A percentile compares a stretch with the other conserved stretches of the same genome.
Evolutionary conservation across 2,888 invertebrate genomes (phyloP).

Genomic region (Sericinus montela): DNA sequence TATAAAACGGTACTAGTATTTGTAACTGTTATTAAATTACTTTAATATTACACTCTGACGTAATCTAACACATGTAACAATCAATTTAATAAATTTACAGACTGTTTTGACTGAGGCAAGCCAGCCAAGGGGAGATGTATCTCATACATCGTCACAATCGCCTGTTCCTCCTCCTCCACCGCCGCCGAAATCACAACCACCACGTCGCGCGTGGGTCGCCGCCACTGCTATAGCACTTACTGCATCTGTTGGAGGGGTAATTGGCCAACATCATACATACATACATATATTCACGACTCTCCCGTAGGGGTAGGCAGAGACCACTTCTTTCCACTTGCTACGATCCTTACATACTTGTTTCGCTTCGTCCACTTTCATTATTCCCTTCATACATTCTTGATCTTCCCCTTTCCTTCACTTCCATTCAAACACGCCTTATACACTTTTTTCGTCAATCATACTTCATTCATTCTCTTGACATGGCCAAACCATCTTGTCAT

Average conservation of each 20-base stretch:
- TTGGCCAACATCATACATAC: too few species aligned
- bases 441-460: too few species aligned
- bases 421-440: too few species aligned
- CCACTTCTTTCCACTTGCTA: too few species aligned
- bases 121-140: constrained; percentile 20
- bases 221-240: constrained; percentile 57
- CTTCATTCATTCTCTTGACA: too few species aligned
- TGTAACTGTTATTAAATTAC: background rate
- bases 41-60: background rate
- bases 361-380: too few species aligned
- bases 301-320: too few species aligned
- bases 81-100: constrained; percentile 23
- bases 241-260: constrained; percentile 59
- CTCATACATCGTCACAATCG: constrained; percentile 29
- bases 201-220: constrained; percentile 42
- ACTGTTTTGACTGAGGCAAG: constrained; percentile 32
- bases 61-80: background rate
- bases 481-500: too few species aligned
- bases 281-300: too few species aligned
- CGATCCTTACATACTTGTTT: too few species aligned
- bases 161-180: constrained; percentile 21
- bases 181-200: constrained; percentile 31
- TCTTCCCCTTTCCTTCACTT: too few species aligned
- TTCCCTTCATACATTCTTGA: too few species aligned
- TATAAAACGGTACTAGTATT: constrained; percentile 53